phyloP scores from a whole-genome alignment of 1,140 invertebrate genomes.

The Leptinotarsa texana region DNA sequence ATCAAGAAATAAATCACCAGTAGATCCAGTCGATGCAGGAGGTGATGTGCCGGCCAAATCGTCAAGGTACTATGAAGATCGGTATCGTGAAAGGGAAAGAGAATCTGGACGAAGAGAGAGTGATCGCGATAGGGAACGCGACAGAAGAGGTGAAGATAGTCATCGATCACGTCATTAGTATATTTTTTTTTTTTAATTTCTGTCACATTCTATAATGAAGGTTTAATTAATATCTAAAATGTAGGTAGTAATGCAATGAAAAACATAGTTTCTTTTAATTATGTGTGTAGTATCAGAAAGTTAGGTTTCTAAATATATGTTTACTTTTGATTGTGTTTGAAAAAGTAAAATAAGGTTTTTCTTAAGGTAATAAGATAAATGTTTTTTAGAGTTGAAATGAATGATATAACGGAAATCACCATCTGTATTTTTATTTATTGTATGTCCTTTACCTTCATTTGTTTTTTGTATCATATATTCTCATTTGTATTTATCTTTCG shows the following conservation, averaged over 20 bases:
- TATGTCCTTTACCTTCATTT: no score
- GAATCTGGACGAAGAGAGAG: constrained; percentile 65
- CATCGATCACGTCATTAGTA: constrained; percentile 72
- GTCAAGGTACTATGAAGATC: constrained; percentile 78
- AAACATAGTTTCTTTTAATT: constrained; percentile 21
- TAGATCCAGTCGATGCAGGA: constrained; percentile 61
- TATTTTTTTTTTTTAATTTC: not conserved
- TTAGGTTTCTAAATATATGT: constrained; percentile 8
- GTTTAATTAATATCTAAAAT: constrained; percentile 7
- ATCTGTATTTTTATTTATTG: no score
- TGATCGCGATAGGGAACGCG: constrained; percentile 67
- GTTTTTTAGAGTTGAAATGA: constrained; percentile 1
- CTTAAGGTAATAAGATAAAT: not conserved
- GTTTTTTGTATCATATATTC: no score
- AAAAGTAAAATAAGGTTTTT: not conserved
- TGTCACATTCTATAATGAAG: constrained; percentile 15
- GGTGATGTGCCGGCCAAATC: constrained; percentile 62
- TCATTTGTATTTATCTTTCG: no score
- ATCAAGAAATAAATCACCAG: constrained; percentile 62
- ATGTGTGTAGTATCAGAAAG: constrained; percentile 25
- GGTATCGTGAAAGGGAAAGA: constrained; percentile 72
- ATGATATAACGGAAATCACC: not conserved
- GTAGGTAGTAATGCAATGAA: constrained; percentile 25
- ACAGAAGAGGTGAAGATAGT: constrained; percentile 68
- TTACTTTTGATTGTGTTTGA: not conserved